Percentiles rank a stretch among this genome's conserved stretches.
Evolutionary conservation across 2,888 invertebrate genomes (phyloP).

Genomic region (Romanomermis culicivorax): DNA sequence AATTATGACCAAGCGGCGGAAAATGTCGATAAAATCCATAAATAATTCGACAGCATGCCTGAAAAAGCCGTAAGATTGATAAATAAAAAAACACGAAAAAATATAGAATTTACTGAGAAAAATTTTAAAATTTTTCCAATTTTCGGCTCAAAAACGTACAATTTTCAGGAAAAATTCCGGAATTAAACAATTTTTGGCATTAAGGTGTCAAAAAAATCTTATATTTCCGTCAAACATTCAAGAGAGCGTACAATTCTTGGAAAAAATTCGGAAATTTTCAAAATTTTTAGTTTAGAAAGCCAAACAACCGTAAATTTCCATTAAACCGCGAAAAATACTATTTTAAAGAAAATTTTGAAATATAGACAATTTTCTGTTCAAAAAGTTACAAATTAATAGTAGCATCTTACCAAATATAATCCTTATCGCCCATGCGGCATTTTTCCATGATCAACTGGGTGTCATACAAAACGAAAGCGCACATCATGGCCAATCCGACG

Average conservation of each 20-base stretch:
- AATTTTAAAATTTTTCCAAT: background rate
- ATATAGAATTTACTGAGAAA: background rate
- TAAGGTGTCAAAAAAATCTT: background rate
- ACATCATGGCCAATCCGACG: conserved; percentile 67
- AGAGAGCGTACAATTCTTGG: too few species aligned
- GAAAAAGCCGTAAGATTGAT: conserved; percentile 12
- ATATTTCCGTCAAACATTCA: too few species aligned
- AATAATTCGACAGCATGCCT: conserved; percentile 72
- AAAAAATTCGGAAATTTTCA: too few species aligned
- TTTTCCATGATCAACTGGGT: conserved; percentile 93
- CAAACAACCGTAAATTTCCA: background rate
- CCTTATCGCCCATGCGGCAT: conserved; percentile 63
- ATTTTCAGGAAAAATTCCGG: too few species aligned
- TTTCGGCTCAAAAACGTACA: background rate
- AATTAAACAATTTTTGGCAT: background rate
- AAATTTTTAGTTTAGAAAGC: too few species aligned
- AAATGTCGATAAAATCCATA: conserved; percentile 77
- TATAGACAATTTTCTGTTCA: too few species aligned
- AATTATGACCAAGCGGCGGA: conserved; percentile 71
- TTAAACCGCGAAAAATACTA: background rate
- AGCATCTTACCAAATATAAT: conserved; percentile 58
- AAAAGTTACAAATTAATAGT: too few species aligned
- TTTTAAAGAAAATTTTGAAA: background rate
- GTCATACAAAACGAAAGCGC: conserved; percentile 82
- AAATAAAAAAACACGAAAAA: background rate